Conservation (phyloP, 2,888 invertebrate species). For the Andrena bucephala region DNA sequence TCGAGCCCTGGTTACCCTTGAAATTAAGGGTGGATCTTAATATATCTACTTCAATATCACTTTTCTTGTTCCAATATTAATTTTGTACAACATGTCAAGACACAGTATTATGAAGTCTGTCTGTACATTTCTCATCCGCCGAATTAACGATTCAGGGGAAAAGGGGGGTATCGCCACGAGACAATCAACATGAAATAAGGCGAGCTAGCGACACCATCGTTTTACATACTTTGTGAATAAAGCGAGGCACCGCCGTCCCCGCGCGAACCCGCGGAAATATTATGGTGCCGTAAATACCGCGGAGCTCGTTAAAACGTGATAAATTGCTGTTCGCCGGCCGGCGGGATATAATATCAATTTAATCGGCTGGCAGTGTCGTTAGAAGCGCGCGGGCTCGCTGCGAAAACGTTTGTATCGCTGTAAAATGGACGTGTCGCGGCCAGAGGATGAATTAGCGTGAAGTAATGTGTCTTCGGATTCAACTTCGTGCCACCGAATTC, state of each 20-base stretch:
- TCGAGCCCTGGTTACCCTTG: no score
- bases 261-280: constrained; percentile 33
- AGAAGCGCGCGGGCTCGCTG: neutral
- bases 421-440: constrained; percentile 14
- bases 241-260: constrained; percentile 22
- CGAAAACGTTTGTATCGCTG: constrained; percentile 40
- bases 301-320: constrained; percentile 64
- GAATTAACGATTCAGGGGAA: constrained; percentile 12
- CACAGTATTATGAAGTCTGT: no score
- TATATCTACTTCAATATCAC: no score
- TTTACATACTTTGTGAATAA: constrained; percentile 47
- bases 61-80: no score
- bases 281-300: constrained; percentile 50
- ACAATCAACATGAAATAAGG: constrained; percentile 44
- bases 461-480: constrained; percentile 39
- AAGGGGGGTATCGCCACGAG: neutral
- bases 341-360: constrained; percentile 58
- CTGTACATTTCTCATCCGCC: neutral
- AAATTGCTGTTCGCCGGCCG: constrained; percentile 51
- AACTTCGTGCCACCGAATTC: constrained; percentile 37
- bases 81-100: no score
- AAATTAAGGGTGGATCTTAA: no score
- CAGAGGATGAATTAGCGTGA: constrained; percentile 33
- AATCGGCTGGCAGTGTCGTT: constrained; percentile 57
- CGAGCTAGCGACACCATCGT: constrained; percentile 10